These are phyloP conservation scores for Cheirogaleus major DNA, from an alignment of 2,797 vertebrate species.

Conservation along the genomic window DNA sequence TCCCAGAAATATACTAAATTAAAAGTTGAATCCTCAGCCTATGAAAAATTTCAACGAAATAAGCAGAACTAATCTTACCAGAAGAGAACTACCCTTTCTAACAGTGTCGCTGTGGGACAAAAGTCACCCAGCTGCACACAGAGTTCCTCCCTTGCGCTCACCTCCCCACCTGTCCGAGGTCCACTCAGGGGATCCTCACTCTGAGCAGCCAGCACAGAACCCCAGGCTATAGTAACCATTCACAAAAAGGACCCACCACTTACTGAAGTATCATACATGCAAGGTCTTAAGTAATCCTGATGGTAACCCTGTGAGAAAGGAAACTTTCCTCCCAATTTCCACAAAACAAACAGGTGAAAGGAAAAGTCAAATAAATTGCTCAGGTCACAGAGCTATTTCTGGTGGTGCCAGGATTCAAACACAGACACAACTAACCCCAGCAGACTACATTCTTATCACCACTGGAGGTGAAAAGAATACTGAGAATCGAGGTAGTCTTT, in stretches of 20 bases:
- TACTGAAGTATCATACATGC: too few species aligned
- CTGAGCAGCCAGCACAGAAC: neutral
- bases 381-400: neutral
- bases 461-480: neutral
- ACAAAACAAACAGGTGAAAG: neutral
- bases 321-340: neutral
- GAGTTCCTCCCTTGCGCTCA: fast-evolving
- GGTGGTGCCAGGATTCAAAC: neutral
- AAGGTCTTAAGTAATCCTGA: neutral
- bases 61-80: neutral
- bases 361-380: neutral
- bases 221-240: neutral
- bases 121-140: neutral
- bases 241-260: neutral
- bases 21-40: neutral
- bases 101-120: too few species aligned
- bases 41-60: neutral
- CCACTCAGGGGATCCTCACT: too few species aligned
- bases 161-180: neutral
- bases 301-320: neutral
- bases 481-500: neutral
- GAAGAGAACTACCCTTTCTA: neutral
- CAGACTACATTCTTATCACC: neutral
- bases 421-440: neutral
- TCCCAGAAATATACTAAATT: neutral